Evolutionary conservation across 2,797 vertebrate species (phyloP), one percentile per base, ranked within the genome.

Genomic region (Erethizon dorsatum): DNA sequence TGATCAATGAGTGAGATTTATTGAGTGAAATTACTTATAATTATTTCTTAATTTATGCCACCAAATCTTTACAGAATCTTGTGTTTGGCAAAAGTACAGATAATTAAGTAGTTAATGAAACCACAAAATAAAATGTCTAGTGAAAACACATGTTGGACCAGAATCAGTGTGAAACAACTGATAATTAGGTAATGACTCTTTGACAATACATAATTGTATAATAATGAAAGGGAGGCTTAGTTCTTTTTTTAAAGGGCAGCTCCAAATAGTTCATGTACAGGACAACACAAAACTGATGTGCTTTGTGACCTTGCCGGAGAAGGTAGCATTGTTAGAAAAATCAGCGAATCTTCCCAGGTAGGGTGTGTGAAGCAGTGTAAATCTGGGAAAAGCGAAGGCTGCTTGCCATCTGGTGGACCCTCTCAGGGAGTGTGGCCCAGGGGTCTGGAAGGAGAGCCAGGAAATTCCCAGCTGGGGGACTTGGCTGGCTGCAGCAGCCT

Each of bases 131-230:
- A 97, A 97, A 73, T 71, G 45, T 94, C 83, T 96, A 82, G 80
- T 63, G 73, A 96, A 92, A 95, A 92, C 90, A 90, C 79, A 52
- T 77, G 80, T 94, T 97, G 97, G 97, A 97, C 87, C 47, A 93
- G 83, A 96, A 87, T 97, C 89, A 94, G 73, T 91, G 85, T 94
- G 88, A 90, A 96, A 95, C 95, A 97, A 92, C 96, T 93, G 83
- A 84, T 97, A 96, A 97, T 98, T 97, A 97, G 71, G 22, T 97
- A 95, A 96, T 93, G 93, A 95, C 69, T 97, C 57, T 93, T 84
- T 83, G 88, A 97, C 61, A 95, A 83, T 83, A 88, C 67, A 61
- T 96, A 97, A 96, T 94, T 96, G 78, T 91, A 80, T 97, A 88
- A 90, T 94, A 93, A 86, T 61, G 75, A 67, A 93, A 87, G 89